Base-by-base conservation (phyloP, 2,888 invertebrate genomes). In the Trichogramma evanescens region DNA sequence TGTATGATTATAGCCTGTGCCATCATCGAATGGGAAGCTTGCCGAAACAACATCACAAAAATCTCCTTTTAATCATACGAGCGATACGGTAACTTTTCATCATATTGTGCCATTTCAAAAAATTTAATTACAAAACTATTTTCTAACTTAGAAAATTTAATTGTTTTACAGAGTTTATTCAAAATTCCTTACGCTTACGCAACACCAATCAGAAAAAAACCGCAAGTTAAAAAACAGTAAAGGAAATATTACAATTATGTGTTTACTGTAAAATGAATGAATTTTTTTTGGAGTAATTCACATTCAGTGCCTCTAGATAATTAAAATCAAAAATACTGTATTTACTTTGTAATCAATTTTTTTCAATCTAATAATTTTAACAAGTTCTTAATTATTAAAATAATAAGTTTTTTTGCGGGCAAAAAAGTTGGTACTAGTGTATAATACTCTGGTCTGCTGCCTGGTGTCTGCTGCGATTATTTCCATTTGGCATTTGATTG, bases 141-240 rank as follows among this genome's bases (percentile, higher is more conserved):
- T 45, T 45, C n/a, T 8, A 45, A 9, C n/a, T 45, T 45, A 9
- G 45, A 45, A 45, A 45, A 39, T 42, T 55, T 59, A 4, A 46
- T 26, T 39, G 39, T 49, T 55, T 49, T 43, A 0, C 26, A 63
- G 63, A 50, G 55, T 42, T 49, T 63, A 45, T 63, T 63, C 4
- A 63, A 63, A 60, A 39, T 57, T 9, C 63, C 63, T 1, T 42
- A 26, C 2, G 9, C 51, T 13, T 54, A 63, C 8, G 9, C 38
- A 6, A 57, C 59, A 10, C 59, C 56, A 10, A 41, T 53, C 10
- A 54, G 40, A 49, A 63, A 51, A 7, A 63, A 59, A 10, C 4
- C 13, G 4, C 55, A 58, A 51, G 3, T 39, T 5, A 62, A 54
- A n/a, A 59, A 63, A 44, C 51, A 57, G 10, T 51, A 41, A 50